phyloP scores from a whole-genome alignment of 2,797 vertebrate species.

The Botia almorhae region DNA sequence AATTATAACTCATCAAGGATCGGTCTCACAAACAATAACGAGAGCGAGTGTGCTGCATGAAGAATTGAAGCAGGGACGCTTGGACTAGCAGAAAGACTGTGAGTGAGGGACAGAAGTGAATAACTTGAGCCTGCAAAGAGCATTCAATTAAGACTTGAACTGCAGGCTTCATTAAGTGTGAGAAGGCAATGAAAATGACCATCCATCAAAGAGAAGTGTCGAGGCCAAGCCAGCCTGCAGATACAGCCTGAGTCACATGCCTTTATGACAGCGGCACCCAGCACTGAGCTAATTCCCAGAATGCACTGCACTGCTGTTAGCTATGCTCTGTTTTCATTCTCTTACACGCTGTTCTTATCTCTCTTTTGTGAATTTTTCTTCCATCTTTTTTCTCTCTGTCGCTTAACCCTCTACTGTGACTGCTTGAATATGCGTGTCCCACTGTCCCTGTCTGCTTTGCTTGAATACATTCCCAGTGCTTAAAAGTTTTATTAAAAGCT shows the following conservation, averaged over 20 bases:
- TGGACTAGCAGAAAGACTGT: conserved; percentile 22
- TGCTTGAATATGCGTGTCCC: conserved; percentile 15
- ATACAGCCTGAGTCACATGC: conserved; percentile 64
- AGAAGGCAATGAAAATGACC: conserved; percentile 84
- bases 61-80: conserved; percentile 3
- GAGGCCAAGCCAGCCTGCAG: conserved; percentile 68
- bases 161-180: conserved; percentile 89
- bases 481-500: conserved; percentile 21
- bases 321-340: background rate
- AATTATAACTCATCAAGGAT: conserved; percentile 65
- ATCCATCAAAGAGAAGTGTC: conserved; percentile 81
- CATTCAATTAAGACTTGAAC: conserved; percentile 88
- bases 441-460: conserved; percentile 3
- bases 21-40: conserved; percentile 57
- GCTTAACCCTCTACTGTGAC: background rate
- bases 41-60: background rate
- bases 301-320: conserved; percentile 18
- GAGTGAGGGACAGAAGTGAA: conserved; percentile 28
- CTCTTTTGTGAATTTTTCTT: background rate
- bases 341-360: background rate
- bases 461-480: conserved; percentile 21
- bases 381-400: too few species aligned
- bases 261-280: conserved; percentile 27
- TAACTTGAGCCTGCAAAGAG: conserved; percentile 75
- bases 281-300: conserved; percentile 40